Conservation (phyloP, 2,797 vertebrate species). For the Serranus cabrilla region DNA sequence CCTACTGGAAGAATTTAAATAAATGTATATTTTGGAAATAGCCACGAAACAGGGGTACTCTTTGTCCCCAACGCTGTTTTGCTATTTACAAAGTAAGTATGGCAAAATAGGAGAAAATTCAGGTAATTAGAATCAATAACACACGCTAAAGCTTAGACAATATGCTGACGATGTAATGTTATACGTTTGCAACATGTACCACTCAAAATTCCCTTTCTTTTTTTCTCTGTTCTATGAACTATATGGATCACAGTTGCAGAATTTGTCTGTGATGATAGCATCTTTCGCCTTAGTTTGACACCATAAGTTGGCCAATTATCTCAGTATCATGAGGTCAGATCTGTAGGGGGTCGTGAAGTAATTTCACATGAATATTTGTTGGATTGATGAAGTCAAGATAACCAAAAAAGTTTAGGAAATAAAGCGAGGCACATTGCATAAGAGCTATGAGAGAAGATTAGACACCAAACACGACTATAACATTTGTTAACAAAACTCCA, state of each 20-base stretch:
- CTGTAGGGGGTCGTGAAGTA: neutral
- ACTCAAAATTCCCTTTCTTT: neutral
- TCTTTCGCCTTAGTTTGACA: neutral
- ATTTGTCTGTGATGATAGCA: neutral
- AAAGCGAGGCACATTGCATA: neutral
- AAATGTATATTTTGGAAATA: neutral
- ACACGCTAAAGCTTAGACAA: neutral
- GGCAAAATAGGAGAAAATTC: neutral
- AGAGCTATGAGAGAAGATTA: neutral
- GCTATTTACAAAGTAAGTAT: neutral
- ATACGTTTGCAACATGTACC: neutral
- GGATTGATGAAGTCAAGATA: neutral
- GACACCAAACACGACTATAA: neutral
- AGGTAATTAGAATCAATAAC: neutral
- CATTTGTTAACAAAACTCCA: neutral
- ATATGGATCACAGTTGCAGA: neutral
- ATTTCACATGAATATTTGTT: neutral
- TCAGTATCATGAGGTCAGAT: neutral
- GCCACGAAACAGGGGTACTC: neutral
- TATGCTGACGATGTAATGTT: constrained; percentile 17
- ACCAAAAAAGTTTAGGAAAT: neutral
- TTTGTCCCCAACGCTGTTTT: neutral
- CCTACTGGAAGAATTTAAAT: neutral
- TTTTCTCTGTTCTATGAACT: too few relatives aligned
- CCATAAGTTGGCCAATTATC: neutral